Percentiles rank a stretch among this genome's conserved stretches.
These are phyloP conservation scores for Perognathus longimembris DNA, from an alignment of 2,113 vertebrate genomes.

Conservation along the genomic window DNA sequence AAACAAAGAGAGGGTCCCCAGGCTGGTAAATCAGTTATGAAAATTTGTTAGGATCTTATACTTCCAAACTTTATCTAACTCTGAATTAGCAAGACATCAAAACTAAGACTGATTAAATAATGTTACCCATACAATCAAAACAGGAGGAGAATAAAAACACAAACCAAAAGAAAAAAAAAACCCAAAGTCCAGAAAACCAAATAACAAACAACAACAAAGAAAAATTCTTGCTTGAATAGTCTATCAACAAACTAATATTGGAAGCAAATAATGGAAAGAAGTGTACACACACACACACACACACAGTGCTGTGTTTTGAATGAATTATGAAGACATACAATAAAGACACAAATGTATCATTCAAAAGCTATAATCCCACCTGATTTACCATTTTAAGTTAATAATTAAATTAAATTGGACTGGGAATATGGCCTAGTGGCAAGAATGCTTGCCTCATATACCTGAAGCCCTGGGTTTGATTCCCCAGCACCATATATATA, in stretches of 20 bases:
- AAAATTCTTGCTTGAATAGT: not conserved
- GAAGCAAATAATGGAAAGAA: not conserved
- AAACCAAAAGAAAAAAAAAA: no score
- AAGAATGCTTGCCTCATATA: no score
- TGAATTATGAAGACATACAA: not conserved
- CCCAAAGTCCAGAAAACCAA: no score
- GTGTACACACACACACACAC: not conserved
- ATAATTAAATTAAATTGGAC: no score
- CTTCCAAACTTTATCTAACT: not conserved
- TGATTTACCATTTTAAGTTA: not conserved
- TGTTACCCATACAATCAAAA: conserved; percentile 2
- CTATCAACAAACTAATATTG: not conserved
- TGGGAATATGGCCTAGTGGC: no score
- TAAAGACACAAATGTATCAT: not conserved
- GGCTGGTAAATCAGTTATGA: not conserved
- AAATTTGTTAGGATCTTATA: not conserved
- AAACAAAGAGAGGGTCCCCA: not conserved
- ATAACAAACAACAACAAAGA: no score
- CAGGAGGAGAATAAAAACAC: not conserved
- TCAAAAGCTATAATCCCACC: not conserved
- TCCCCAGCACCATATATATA: no score
- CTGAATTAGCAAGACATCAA: not conserved
- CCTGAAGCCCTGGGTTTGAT: no score
- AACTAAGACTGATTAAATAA: conserved; percentile 5
- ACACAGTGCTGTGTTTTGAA: not conserved